phyloP scores from a whole-genome alignment of 2,888 invertebrate genomes.

The Tanytarsus gracilentus region DNA sequence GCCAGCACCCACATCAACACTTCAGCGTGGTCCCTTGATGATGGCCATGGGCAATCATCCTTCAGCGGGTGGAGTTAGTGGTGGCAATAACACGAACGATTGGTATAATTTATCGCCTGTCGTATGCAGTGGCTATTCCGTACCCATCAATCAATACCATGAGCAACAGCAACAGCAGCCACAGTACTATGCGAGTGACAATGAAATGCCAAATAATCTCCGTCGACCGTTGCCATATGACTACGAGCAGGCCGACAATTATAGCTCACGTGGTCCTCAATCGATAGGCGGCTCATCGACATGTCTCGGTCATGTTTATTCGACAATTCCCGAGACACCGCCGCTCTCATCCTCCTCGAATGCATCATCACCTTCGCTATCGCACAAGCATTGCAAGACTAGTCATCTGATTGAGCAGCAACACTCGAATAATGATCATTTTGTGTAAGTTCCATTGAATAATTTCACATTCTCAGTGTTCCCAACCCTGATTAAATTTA shows the following conservation, averaged over 20 bases:
- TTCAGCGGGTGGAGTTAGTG: background rate
- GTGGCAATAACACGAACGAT: constrained; percentile 7
- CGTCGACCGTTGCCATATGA: constrained; percentile 16
- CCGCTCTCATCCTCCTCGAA: constrained; percentile 22
- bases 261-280: constrained; percentile 13
- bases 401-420: background rate
- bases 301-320: constrained; percentile 30
- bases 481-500: no score
- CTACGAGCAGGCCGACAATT: constrained; percentile 29
- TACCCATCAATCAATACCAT: constrained; percentile 25
- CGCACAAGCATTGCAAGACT: constrained; percentile 2
- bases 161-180: constrained; percentile 5
- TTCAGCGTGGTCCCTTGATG: constrained; percentile 16
- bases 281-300: constrained; percentile 26
- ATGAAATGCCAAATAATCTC: constrained; percentile 17
- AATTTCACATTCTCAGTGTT: no score
- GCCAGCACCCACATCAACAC: constrained; percentile 56
- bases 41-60: no score
- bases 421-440: background rate
- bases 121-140: background rate
- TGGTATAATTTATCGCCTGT: background rate
- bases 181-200: constrained; percentile 2
- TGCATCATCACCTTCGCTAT: constrained; percentile 6
- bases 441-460: background rate
- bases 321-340: constrained; percentile 32